phyloP scores from a whole-genome alignment of 1,140 invertebrate species.

The Pseudomyrmex flavicornis region DNA sequence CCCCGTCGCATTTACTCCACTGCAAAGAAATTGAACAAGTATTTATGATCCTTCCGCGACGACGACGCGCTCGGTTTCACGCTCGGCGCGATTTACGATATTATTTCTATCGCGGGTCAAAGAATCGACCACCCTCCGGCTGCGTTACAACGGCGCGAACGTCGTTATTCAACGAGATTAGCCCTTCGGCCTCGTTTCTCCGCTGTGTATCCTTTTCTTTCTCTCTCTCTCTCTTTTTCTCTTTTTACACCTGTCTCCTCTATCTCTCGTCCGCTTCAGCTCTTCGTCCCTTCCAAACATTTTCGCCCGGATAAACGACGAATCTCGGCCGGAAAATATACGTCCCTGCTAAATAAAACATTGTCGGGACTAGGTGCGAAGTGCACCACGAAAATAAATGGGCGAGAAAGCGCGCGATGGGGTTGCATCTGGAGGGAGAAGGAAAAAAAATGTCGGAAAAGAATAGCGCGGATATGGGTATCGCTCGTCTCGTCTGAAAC shows the following conservation, averaged over 20 bases:
- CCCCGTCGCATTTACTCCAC: neutral
- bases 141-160: slow-evolving; percentile 24
- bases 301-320: slow-evolving; percentile 55
- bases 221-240: neutral
- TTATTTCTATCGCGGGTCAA: slow-evolving; percentile 33
- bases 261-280: slow-evolving; percentile 2
- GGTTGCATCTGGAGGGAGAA: slow-evolving; percentile 39
- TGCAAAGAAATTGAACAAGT: slow-evolving; percentile 43
- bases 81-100: slow-evolving; percentile 45
- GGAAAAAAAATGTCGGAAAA: slow-evolving; percentile 33
- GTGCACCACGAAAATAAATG: slow-evolving; percentile 55
- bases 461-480: slow-evolving; percentile 48
- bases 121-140: slow-evolving; percentile 13
- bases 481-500: slow-evolving; percentile 24
- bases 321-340: slow-evolving; percentile 61
- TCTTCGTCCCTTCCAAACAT: slow-evolving; percentile 45
- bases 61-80: slow-evolving; percentile 7
- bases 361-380: slow-evolving; percentile 47
- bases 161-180: slow-evolving; percentile 59
- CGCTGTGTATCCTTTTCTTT: neutral
- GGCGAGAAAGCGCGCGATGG: slow-evolving; percentile 47
- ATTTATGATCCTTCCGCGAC: slow-evolving; percentile 31
- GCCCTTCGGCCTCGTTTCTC: slow-evolving; percentile 35
- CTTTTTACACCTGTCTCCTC: neutral
- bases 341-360: slow-evolving; percentile 61